Evolutionary conservation across 1,140 invertebrate genomes (phyloP).

Genomic region (Grapholita molesta): DNA sequence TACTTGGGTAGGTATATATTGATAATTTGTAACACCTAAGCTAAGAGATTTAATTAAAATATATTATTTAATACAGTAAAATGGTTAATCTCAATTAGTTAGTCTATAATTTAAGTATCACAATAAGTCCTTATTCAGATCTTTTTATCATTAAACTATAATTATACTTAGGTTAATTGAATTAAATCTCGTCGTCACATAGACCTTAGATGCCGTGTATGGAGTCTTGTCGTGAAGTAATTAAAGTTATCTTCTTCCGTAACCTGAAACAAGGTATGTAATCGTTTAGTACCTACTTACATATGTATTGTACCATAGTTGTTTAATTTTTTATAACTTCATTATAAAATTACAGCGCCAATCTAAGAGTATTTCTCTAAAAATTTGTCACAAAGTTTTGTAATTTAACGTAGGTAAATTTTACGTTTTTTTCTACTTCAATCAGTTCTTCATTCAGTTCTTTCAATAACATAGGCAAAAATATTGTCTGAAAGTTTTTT

Average conservation of each 20-base stretch:
- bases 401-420: too few relatives aligned
- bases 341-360: too few relatives aligned
- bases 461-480: too few relatives aligned
- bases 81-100: neutral
- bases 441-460: too few relatives aligned
- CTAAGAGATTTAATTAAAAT: neutral
- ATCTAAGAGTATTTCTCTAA: too few relatives aligned
- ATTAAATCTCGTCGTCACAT: neutral
- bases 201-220: neutral
- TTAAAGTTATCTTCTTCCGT: constrained; percentile 40
- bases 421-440: too few relatives aligned
- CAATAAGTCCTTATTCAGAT: neutral
- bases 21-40: neutral
- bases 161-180: neutral
- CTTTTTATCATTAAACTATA: neutral
- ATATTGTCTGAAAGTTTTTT: too few relatives aligned
- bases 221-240: neutral
- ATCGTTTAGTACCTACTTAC: neutral
- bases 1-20: neutral
- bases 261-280: constrained; percentile 52
- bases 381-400: too few relatives aligned
- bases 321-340: too few relatives aligned
- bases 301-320: too few relatives aligned
- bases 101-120: neutral
- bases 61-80: too few relatives aligned